A percentile compares a stretch with the other conserved stretches of the same genome.
These are phyloP conservation scores for Urosaurus nigricauda DNA, from an alignment of 2,797 vertebrate genomes.

Conservation along the genomic window DNA sequence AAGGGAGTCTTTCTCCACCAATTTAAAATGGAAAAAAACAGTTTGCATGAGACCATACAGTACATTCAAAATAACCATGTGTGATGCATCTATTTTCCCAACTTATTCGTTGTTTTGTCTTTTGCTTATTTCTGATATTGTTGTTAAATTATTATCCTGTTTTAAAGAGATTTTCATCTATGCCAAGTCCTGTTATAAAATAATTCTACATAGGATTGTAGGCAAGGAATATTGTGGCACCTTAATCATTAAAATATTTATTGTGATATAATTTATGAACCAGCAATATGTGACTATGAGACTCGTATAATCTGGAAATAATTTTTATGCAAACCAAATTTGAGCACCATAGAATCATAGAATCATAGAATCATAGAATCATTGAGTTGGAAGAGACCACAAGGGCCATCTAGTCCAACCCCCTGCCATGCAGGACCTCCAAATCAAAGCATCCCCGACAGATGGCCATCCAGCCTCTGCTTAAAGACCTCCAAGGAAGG, in stretches of 20 bases:
- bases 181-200: constrained; percentile 67
- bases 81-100: background rate
- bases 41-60: background rate
- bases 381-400: no score
- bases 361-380: no score
- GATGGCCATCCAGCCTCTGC: no score
- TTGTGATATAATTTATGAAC: background rate
- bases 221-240: background rate
- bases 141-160: background rate
- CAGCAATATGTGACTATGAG: constrained; percentile 57
- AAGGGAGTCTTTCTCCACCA: constrained; percentile 5
- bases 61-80: background rate
- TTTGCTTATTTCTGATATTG: background rate
- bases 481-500: no score
- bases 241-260: background rate
- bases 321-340: constrained; percentile 79
- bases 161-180: background rate
- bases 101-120: constrained; percentile 52
- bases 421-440: no score
- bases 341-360: constrained; percentile 79
- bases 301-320: constrained; percentile 71
- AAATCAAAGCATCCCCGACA: no score
- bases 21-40: background rate
- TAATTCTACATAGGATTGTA: background rate
- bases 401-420: no score